A percentile compares a stretch with the other conserved stretches of the same genome.
These are phyloP conservation scores for Trichogramma evanescens DNA, from an alignment of 2,888 invertebrate species.

Conservation along the genomic window DNA sequence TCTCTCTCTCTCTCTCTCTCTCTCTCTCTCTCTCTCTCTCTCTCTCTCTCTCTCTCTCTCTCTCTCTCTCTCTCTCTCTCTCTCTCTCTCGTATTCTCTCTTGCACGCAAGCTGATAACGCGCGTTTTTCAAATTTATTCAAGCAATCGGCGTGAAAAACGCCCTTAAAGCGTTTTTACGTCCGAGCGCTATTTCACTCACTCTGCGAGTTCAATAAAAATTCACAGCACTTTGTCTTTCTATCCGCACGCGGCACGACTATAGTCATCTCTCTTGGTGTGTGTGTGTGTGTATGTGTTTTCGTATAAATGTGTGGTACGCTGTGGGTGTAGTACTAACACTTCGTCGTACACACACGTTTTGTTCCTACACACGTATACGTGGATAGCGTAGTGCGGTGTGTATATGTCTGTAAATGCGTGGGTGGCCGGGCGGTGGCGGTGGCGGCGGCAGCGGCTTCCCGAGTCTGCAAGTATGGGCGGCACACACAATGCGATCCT, in stretches of 20 bases:
- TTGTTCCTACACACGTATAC: too few relatives aligned
- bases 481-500: too few relatives aligned
- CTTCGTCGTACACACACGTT: too few relatives aligned
- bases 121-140: constrained; percentile 19
- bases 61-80: background rate
- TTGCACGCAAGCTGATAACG: background rate
- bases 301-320: too few relatives aligned
- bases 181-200: constrained; percentile 18
- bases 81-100: background rate
- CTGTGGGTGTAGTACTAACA: too few relatives aligned
- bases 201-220: constrained; percentile 14
- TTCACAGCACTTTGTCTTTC: constrained; percentile 18
- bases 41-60: background rate
- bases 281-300: too few relatives aligned
- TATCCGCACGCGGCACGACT: background rate
- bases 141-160: constrained; percentile 21
- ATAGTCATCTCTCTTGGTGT: too few relatives aligned
- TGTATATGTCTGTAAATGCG: too few relatives aligned
- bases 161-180: constrained; percentile 17
- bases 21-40: background rate
- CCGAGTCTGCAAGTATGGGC: too few relatives aligned
- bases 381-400: too few relatives aligned
- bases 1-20: background rate
- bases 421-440: too few relatives aligned
- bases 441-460: too few relatives aligned